A percentile compares a stretch with the other conserved stretches of the same genome.
Evolutionary conservation across 2,888 invertebrate genomes (phyloP).

Genomic region (Sinodicranocentrus sp.): DNA sequence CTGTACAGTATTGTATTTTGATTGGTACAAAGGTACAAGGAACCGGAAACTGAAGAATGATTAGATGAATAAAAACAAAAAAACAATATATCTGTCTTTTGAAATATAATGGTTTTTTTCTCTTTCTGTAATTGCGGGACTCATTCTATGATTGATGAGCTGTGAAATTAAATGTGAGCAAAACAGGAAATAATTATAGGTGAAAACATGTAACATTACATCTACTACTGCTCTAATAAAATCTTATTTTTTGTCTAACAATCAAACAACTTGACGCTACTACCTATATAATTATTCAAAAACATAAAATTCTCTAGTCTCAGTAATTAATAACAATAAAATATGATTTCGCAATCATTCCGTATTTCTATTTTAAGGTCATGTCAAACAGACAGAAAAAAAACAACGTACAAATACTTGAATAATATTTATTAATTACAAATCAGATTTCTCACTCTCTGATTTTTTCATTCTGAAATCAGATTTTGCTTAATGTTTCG

Average conservation of each 20-base stretch:
- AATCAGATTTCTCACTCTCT: neutral
- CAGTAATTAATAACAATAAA: constrained; percentile 36
- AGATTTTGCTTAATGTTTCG: too few relatives aligned
- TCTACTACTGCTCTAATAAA: constrained; percentile 35
- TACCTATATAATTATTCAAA: constrained; percentile 36
- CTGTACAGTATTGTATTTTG: constrained; percentile 57
- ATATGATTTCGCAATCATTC: constrained; percentile 22
- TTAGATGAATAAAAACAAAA: neutral
- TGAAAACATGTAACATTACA: constrained; percentile 18
- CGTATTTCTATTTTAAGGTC: constrained; percentile 18
- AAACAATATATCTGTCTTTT: neutral
- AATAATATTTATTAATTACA: neutral
- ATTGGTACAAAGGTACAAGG: constrained; percentile 5
- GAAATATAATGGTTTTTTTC: too few relatives aligned
- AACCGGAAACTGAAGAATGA: neutral
- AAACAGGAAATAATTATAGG: neutral
- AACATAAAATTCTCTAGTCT: constrained; percentile 41
- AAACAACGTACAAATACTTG: constrained; percentile 3
- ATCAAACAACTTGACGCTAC: constrained; percentile 38
- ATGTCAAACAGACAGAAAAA: constrained; percentile 16
- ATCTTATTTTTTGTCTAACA: constrained; percentile 48
- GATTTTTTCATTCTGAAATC: neutral
- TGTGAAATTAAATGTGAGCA: neutral
- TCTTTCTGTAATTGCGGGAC: too few relatives aligned
- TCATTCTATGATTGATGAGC: neutral